These are phyloP conservation scores for Campylomormyrus tamandua DNA, from an alignment of 2,113 vertebrate species.

Conservation along the genomic window DNA sequence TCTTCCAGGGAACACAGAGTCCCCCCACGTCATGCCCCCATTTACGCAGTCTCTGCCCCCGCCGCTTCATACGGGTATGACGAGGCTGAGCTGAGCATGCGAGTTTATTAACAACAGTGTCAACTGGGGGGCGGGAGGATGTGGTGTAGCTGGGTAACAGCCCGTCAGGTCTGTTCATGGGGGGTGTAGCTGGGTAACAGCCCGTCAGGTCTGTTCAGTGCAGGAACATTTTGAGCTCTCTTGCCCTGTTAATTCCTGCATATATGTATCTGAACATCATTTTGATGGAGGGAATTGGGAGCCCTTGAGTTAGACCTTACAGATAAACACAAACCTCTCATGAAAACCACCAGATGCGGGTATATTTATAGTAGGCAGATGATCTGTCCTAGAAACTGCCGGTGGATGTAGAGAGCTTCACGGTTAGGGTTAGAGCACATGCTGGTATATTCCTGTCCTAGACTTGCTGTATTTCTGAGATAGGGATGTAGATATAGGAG, in stretches of 20 bases:
- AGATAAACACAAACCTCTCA: not conserved
- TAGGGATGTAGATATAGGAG: not conserved
- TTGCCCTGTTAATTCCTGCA: not conserved
- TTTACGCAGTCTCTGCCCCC: constrained; percentile 53
- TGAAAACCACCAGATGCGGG: not conserved
- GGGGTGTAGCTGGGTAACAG: not conserved
- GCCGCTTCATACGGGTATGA: constrained; percentile 59
- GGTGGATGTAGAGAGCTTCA: not conserved
- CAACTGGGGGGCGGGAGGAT: not conserved
- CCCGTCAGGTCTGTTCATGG: too few relatives aligned
- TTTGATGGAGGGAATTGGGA: not conserved
- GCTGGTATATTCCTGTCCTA: too few relatives aligned
- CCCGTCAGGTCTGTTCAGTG: not conserved
- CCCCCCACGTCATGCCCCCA: constrained; percentile 64
- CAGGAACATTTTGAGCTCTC: not conserved
- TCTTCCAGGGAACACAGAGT: constrained; percentile 60
- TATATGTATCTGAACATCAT: not conserved
- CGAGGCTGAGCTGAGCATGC: not conserved
- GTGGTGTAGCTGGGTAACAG: not conserved
- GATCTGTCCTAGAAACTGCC: not conserved
- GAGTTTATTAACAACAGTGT: not conserved
- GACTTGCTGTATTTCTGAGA: too few relatives aligned
- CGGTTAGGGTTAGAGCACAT: not conserved
- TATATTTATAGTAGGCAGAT: not conserved
- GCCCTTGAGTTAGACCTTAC: not conserved